Base-by-base conservation (phyloP, 2,113 vertebrate genomes). In the Scytalopus superciliaris region DNA sequence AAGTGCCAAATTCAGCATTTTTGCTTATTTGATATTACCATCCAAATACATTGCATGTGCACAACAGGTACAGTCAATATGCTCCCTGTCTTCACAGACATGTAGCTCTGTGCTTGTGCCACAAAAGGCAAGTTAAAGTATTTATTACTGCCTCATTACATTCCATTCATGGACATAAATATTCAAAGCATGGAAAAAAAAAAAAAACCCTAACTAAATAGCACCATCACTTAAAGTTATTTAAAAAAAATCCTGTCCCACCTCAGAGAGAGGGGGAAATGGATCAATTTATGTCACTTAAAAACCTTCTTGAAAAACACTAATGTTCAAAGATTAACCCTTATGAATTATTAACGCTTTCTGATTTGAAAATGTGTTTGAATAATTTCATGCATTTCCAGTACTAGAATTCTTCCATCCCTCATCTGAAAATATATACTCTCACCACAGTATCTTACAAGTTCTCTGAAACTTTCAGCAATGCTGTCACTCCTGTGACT, bases 361-460 rank as follows among this genome's bases (percentile, higher is more conserved):
- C 77, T 91, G 62, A n/a, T 97, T 64, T 53, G 53, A 87, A 90
- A 94, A 79, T 13, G 9, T 50, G 19, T 82, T 94, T 79, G 53
- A 93, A 49, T 68, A 15, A 91, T 52, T 91, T 82, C 19, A 31
- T 21, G 27, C 44, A 64, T 73, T 89, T 90, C 49, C 78, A 85
- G 56, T 5, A 30, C 7, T 25, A n/a, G 49, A 82, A 83, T 63
- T 63, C 19, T 5, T 47, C 27, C 49, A n/a, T 91, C 30, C 17
- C 68, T 83, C 28, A 27, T 47, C 27, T 72, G 37, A 64, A 94
- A 79, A 73, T 2, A 47, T 1, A 31, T 13, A 18, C 4, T 73
- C 27, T 87, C 5, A 16, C 8, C 62, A 53, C n/a, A n/a, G 35
- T 12, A 17, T 39, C 24, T 56, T 30, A 52, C 5, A 28, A 56